Evolutionary conservation across 92 coral and sea anemone species (phyloP).

Genomic region (Actinernus sp.): DNA sequence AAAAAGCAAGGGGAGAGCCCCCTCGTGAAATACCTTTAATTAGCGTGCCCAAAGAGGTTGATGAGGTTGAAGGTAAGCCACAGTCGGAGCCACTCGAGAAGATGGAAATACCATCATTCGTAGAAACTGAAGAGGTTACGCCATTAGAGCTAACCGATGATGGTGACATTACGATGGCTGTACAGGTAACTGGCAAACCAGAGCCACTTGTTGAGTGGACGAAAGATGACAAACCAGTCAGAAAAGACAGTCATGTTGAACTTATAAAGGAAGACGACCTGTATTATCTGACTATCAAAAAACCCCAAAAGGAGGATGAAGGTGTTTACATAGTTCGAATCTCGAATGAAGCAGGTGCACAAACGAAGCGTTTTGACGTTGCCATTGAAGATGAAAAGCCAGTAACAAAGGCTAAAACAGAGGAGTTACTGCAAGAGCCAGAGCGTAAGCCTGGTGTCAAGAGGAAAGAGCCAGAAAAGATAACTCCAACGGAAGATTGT

Average conservation of each 20-base stretch:
- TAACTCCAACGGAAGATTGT: background rate
- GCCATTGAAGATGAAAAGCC: background rate
- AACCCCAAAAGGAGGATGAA: slow-evolving; percentile 63
- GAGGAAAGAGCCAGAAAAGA: too few species aligned
- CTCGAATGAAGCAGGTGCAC: slow-evolving; percentile 51
- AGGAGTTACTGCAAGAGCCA: slow-evolving; percentile 70
- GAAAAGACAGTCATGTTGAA: slow-evolving; percentile 32
- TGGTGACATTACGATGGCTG: slow-evolving; percentile 45
- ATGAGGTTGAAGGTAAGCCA: background rate
- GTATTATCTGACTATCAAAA: slow-evolving; percentile 65
- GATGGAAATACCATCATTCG: too few species aligned
- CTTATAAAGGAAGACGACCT: slow-evolving; percentile 56
- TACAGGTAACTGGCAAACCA: slow-evolving; percentile 66
- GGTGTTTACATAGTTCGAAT: slow-evolving; percentile 78
- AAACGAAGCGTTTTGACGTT: background rate
- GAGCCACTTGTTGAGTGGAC: slow-evolving; percentile 56
- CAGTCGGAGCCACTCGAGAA: background rate
- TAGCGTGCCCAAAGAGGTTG: background rate
- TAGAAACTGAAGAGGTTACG: slow-evolving; percentile 45
- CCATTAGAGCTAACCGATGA: slow-evolving; percentile 54
- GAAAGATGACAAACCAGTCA: slow-evolving; percentile 54
- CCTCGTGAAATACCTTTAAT: background rate
- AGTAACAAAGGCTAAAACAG: too few species aligned
- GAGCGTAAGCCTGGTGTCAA: too few species aligned
- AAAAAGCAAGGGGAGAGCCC: background rate